phyloP scores from a whole-genome alignment of 2,888 invertebrate species.

The Diaphora mendica region DNA sequence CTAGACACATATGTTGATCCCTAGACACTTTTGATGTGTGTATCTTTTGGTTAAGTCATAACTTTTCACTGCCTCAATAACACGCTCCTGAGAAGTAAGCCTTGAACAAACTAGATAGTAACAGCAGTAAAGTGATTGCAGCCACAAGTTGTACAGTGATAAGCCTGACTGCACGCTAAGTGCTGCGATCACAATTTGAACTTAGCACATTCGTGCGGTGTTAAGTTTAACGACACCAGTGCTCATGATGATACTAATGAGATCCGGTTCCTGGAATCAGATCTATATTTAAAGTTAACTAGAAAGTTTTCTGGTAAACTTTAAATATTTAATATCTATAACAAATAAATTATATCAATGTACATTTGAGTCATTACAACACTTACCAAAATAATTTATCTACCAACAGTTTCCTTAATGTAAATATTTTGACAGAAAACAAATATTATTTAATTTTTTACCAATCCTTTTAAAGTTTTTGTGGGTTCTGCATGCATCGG shows the following conservation, averaged over 20 bases:
- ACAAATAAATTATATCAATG: neutral
- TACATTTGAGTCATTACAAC: neutral
- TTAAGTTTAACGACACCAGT: constrained; percentile 3
- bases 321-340: too few species aligned
- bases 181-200: constrained; percentile 5
- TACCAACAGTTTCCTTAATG: neutral
- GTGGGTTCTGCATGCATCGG: too few species aligned
- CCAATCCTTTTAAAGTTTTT: too few species aligned
- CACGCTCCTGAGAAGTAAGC: neutral
- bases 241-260: neutral
- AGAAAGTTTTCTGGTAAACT: neutral
- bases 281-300: neutral
- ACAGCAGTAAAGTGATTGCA: neutral
- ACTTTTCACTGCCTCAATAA: neutral
- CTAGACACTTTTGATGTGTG: too few species aligned
- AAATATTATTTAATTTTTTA: too few species aligned
- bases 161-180: constrained; percentile 6
- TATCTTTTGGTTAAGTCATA: too few species aligned
- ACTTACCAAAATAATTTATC: neutral
- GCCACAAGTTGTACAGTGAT: neutral
- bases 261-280: neutral
- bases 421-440: too few species aligned
- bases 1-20: too few species aligned
- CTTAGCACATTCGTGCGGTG: constrained; percentile 2
- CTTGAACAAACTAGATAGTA: neutral